Percentiles rank a stretch among this genome's conserved stretches.
Evolutionary conservation across 2,113 vertebrate genomes (phyloP).

Genomic region (Oryzias melastigma): DNA sequence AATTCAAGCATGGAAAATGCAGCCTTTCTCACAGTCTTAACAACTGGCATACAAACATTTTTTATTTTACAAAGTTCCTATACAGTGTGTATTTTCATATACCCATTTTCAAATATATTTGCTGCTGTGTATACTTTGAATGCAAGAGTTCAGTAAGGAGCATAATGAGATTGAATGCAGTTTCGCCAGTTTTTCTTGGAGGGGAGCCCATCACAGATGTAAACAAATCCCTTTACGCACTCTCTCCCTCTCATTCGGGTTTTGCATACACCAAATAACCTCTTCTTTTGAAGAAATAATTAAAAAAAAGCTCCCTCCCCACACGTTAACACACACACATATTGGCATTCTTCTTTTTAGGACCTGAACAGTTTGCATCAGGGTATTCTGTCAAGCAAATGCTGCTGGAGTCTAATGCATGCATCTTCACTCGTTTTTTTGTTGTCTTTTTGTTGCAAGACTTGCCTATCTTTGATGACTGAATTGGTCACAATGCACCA

Average conservation of each 20-base stretch:
- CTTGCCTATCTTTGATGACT: slow-evolving; percentile 27
- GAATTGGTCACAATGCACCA: slow-evolving; percentile 21
- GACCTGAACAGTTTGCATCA: slow-evolving; percentile 41
- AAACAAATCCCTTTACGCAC: slow-evolving; percentile 7
- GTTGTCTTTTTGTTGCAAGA: slow-evolving; percentile 45
- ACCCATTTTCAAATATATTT: slow-evolving; percentile 69
- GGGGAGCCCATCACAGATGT: slow-evolving; percentile 25
- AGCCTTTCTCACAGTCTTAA: slow-evolving; percentile 33
- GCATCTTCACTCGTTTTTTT: slow-evolving; percentile 66
- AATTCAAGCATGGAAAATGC: slow-evolving; percentile 34
- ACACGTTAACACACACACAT: slow-evolving; percentile 16
- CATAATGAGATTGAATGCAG: slow-evolving; percentile 64
- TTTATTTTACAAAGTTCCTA: slow-evolving; percentile 67
- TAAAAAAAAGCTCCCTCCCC: slow-evolving; percentile 15
- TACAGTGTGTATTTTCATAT: slow-evolving; percentile 38
- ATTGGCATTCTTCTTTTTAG: slow-evolving; percentile 41
- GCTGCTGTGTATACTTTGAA: slow-evolving; percentile 66
- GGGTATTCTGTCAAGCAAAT: slow-evolving; percentile 67
- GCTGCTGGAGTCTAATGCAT: slow-evolving; percentile 74
- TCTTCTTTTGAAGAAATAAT: slow-evolving; percentile 39
- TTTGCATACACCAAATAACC: slow-evolving; percentile 5
- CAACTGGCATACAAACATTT: slow-evolving; percentile 66
- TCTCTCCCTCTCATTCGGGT: slow-evolving; percentile 6
- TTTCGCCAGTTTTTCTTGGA: slow-evolving; percentile 28
- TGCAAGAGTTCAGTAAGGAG: slow-evolving; percentile 57